Base-by-base conservation (phyloP, 2,113 vertebrate species). In the Urocitellus parryii region DNA sequence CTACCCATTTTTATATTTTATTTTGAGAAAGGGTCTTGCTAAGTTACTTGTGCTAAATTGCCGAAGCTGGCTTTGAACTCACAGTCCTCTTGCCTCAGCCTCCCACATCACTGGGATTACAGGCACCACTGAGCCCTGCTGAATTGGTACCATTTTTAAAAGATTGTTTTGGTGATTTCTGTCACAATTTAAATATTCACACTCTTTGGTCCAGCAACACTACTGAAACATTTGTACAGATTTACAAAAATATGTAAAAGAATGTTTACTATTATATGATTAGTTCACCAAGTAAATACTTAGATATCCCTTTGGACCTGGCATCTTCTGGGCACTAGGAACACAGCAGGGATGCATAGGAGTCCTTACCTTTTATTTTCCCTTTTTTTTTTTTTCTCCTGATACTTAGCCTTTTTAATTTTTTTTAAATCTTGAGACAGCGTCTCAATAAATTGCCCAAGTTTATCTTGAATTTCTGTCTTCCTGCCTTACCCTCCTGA, bases 121-220 rank as follows among this genome's bases (percentile, higher is more conserved):
- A 56, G 56, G 56, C 56, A 56, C 56, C 56, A 56, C 68, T 13
- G 14, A 72, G n/a, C 14, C 51, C n/a, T 42, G 45, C 45, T 11
- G 76, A 90, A 51, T 63, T 76, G 67, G 48, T 73, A 56, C 34
- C 34, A 85, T 88, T 89, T 95, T 83, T 58, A 79, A 90, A 93
- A 73, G 56, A 90, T 80, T 79, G 24, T 85, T 85, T 73, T 39
- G 45, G 85, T 56, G 16, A 11, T 67, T 93, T 95, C 51, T 90
- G 45, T 84, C 70, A 79, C 32, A 90, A 56, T 73, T 93, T 90
- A 93, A 93, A 65, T 74, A 37, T 61, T 87, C n/a, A 76, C 85
- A 73, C 10, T 65, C n/a, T 84, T 89, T 76, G 56, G 85, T 56
- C 14, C 34, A 92, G 45, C 58, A 83, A 25, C 56, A 63, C 72